Percentiles rank a stretch among this genome's conserved stretches.
These are phyloP conservation scores for Syrphus vitripennis DNA, from an alignment of 2,888 invertebrate genomes.

Conservation along the genomic window DNA sequence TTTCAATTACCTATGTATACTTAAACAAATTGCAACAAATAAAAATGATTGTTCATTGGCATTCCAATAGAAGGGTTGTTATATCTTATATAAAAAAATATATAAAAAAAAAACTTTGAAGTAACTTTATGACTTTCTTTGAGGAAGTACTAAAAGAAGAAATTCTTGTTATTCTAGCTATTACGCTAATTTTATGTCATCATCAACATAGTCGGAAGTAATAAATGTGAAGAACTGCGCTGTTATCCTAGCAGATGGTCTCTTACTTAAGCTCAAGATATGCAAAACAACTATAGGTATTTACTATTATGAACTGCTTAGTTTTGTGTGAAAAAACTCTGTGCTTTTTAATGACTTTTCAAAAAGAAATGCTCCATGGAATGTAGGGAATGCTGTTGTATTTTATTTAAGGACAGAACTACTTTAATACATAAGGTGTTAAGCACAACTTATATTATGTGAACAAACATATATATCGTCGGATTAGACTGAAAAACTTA, in stretches of 20 bases:
- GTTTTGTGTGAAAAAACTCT: constrained; percentile 15
- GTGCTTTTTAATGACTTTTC: constrained; percentile 5
- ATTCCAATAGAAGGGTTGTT: background rate
- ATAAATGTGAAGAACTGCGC: constrained; percentile 53
- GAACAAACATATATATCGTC: too few relatives aligned
- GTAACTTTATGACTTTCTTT: constrained; percentile 51
- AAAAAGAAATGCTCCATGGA: background rate
- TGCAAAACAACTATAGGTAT: constrained; percentile 51
- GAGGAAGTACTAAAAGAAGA: constrained; percentile 42
- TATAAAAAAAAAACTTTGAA: constrained; percentile 43
- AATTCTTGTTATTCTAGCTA: constrained; percentile 51
- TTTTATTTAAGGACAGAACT: too few relatives aligned
- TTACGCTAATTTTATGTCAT: constrained; percentile 67
- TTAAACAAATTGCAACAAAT: background rate
- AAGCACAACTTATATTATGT: too few relatives aligned
- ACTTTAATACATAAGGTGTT: too few relatives aligned
- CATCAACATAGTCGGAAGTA: constrained; percentile 60
- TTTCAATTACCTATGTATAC: background rate
- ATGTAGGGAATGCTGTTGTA: background rate
- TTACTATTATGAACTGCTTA: constrained; percentile 23
- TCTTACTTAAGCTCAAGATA: constrained; percentile 38
- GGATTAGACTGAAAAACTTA: too few relatives aligned
- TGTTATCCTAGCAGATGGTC: constrained; percentile 57
- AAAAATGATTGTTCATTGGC: background rate
- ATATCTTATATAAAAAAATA: background rate